Evolutionary conservation across 2,797 vertebrate genomes (phyloP).

Genomic region (Meriones psammophilus): DNA sequence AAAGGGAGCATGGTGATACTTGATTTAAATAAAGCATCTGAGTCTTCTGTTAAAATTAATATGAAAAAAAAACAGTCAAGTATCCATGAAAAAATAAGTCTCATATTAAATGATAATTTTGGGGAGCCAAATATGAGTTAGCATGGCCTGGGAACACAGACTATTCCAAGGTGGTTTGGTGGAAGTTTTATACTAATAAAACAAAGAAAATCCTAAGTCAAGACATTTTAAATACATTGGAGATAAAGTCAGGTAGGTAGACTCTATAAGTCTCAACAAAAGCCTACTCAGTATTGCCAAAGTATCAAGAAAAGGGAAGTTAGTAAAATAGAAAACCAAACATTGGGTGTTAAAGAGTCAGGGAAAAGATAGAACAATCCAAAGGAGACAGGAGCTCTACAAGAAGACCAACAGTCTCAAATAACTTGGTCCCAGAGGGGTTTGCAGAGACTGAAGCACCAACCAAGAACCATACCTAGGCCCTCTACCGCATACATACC

Average conservation of each 20-base stretch:
- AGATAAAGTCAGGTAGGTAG: background rate
- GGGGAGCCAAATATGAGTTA: background rate
- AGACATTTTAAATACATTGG: background rate
- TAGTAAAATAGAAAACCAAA: background rate
- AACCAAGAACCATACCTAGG: too few species aligned
- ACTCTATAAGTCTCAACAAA: background rate
- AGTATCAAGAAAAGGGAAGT: background rate
- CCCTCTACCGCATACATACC: too few species aligned
- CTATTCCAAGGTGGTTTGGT: background rate
- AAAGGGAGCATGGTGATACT: background rate
- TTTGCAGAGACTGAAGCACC: too few species aligned
- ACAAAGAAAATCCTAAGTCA: background rate
- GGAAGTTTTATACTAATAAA: background rate
- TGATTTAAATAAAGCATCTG: background rate
- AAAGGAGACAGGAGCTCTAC: too few species aligned
- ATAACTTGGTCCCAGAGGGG: too few species aligned
- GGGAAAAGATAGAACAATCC: too few species aligned
- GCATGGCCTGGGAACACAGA: background rate
- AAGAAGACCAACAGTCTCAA: too few species aligned
- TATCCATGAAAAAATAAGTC: background rate
- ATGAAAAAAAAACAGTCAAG: background rate
- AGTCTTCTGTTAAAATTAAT: slow-evolving; percentile 4
- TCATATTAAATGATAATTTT: background rate
- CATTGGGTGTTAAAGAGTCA: too few species aligned
- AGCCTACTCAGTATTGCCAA: background rate